Base-by-base conservation (phyloP, 1,140 invertebrate species). In the Panonychus citri region DNA sequence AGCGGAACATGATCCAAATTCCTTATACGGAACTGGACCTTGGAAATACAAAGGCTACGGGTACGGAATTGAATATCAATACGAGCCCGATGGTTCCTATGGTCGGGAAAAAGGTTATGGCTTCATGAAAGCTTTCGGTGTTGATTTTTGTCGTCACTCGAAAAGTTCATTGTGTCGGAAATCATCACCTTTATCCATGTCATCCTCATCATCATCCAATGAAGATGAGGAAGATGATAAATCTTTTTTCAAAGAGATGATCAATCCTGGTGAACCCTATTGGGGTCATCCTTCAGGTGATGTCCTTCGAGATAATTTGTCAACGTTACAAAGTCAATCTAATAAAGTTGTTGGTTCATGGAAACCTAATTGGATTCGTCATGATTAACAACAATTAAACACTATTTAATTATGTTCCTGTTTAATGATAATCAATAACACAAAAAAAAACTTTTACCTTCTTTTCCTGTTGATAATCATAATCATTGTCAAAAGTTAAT, bases 11-110 rank as follows among this genome's bases (percentile, higher is more conserved):
- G 57, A 59, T 49, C 42, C 42, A 25, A 30, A n/a, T 37, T 27
- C 57, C 24, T 24, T 54, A 10, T 51, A 51, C 26, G 54, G 54
- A 19, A 46, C 43, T 10, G 54, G 54, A 27, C 43, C 53, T 10
- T 56, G 43, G 26, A 55, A 59, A 19, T 57, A 42, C 34, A 34
- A 43, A 17, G 57, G 53, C 26, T 50, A 59, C 48, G 57, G 57
- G 1, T 59, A 59, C 40, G 57, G 57, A 24, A 19, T 59, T 15
- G 48, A 56, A 27, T 59, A 59, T 27, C 48, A 53, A 34, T 56
- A 56, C 25, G 30, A 55, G 21, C 28, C 43, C 8, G 54, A 59
- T 56, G 53, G 53, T 13, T 25, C 57, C 10, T 59, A 59, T 49
- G 15, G 15, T 13, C 43, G 57, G 5, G n/a, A 59, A 40, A 55